phyloP scores from a whole-genome alignment of 2,888 invertebrate species.

The Amphipyra tragopoginis region DNA sequence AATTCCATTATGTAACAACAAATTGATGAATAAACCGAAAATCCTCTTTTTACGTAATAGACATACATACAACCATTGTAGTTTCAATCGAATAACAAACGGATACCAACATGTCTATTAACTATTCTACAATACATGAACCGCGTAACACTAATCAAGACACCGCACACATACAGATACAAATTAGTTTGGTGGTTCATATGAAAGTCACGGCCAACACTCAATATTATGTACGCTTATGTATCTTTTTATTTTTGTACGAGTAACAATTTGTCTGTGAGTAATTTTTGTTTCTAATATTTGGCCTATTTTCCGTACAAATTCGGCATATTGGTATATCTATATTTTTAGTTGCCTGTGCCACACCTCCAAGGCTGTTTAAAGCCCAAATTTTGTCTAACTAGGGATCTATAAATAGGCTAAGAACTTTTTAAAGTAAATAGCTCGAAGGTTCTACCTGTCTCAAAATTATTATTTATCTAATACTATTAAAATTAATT shows the following conservation, averaged over 20 bases:
- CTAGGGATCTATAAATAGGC: too few species aligned
- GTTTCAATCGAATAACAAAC: too few species aligned
- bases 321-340: too few species aligned
- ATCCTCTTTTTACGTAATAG: too few species aligned
- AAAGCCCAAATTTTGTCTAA: background rate
- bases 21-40: too few species aligned
- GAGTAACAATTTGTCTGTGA: slow-evolving; percentile 13
- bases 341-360: too few species aligned
- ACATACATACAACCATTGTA: too few species aligned
- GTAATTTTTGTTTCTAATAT: background rate
- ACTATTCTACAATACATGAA: slow-evolving; percentile 32
- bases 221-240: background rate
- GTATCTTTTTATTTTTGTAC: slow-evolving; percentile 25
- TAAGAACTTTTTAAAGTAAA: too few species aligned
- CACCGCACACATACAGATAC: slow-evolving; percentile 54
- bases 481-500: too few species aligned
- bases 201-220: slow-evolving; percentile 56
- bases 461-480: too few species aligned
- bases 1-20: too few species aligned
- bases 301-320: slow-evolving; percentile 16
- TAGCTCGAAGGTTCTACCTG: too few species aligned
- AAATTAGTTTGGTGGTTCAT: slow-evolving; percentile 67
- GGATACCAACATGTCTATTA: background rate
- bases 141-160: slow-evolving; percentile 63
- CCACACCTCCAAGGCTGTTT: background rate